Base-by-base conservation (phyloP, 2,113 vertebrate species). In the Zosterops hypoxanthus region DNA sequence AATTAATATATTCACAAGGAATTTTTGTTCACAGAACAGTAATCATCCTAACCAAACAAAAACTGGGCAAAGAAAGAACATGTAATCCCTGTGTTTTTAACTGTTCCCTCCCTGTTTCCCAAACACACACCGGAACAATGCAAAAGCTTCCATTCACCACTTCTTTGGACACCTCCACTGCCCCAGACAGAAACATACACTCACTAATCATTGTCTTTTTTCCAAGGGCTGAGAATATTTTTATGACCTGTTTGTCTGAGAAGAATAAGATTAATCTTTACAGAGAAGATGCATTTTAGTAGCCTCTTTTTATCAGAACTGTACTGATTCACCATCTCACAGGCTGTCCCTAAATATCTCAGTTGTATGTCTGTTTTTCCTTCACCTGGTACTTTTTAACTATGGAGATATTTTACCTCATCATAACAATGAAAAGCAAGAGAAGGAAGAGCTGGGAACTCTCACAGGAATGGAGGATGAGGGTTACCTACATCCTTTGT, bases 71-170 rank as follows among this genome's bases (percentile, higher is more conserved):
- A 80, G 56, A 55, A 71, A 39, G 8, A 76, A 31, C 5, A 49
- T 26, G 3, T 41, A 75, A 79, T 47, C 1, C 0, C 31, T 76
- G 20, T n/a, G 20, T 8, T 49, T 83, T 71, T 79, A 84, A 59
- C 34, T 84, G 6, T 41, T 93, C 33, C 16, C 8, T 55, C 41
- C 6, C 14, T 78, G 14, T 13, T 65, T 36, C 10, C 24, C n/a
- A 72, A 41, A 44, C 2, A 12, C 0, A 1, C 0, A 1, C 14
- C 34, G 22, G 24, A 93, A 6, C 14, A 64, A 91, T 21, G 41
- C 11, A 91, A 49, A 57, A 52, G 8, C 11, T 52, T 75, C n/a
- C 24, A 64, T 39, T 31, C 14, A 5, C 5, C 11, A 7, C 16
- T 39, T 72, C 41, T 71, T n/a, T 65, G 79, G 63, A 68, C 20